Conservation (phyloP, 2,888 invertebrate species). For the Drosophila quinaria region DNA sequence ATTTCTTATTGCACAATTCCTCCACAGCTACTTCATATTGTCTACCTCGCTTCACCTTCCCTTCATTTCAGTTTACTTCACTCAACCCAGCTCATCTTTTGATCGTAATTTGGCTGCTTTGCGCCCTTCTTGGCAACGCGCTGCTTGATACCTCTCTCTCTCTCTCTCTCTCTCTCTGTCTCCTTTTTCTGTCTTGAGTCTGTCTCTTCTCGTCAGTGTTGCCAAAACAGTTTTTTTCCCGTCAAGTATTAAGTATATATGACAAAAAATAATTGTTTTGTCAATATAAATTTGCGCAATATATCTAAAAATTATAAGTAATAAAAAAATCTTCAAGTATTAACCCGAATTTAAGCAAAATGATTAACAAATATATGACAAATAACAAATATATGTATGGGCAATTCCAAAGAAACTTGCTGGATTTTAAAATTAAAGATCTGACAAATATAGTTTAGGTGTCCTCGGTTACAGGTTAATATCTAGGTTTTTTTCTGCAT, state of each 20-base stretch:
- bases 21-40: slow-evolving; percentile 42
- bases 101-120: slow-evolving; percentile 32
- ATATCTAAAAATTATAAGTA: too few species aligned
- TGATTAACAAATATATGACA: too few species aligned
- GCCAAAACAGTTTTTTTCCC: slow-evolving; percentile 1
- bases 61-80: slow-evolving; percentile 4
- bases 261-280: too few species aligned
- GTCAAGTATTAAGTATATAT: not conserved
- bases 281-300: too few species aligned
- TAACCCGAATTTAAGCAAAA: too few species aligned
- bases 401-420: too few species aligned
- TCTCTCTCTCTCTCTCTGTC: slow-evolving; percentile 18
- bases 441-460: too few species aligned
- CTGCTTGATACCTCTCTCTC: slow-evolving; percentile 10
- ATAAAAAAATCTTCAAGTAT: too few species aligned
- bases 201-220: slow-evolving; percentile 1
- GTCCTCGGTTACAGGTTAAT: too few species aligned
- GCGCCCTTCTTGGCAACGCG: slow-evolving; percentile 33
- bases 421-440: too few species aligned
- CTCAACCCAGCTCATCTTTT: slow-evolving; percentile 47
- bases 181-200: slow-evolving; percentile 6
- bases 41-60: slow-evolving; percentile 43
- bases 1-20: slow-evolving; percentile 55
- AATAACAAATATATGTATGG: too few species aligned
- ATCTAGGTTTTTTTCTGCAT: too few species aligned